Evolutionary conservation across 2,888 invertebrate species (phyloP), one percentile per base, ranked within the genome.

Genomic region (Entomobrya proxima): DNA sequence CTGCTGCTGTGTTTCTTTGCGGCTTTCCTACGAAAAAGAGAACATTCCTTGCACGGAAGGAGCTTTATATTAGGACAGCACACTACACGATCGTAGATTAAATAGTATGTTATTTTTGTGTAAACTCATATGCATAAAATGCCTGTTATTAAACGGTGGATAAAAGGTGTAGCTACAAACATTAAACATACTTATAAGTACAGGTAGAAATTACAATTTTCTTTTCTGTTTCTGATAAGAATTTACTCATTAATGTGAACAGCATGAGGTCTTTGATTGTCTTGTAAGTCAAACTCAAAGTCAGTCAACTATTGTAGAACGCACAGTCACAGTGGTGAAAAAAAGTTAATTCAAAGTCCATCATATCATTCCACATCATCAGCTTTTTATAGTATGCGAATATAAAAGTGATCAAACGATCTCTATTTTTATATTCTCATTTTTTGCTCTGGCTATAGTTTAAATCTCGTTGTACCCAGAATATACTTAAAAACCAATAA

Each of bases 231-330:
- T 84, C 87, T 86, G 90, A 90, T 90, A 89, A 90, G 90, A 90
- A 89, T 90, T 90, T 90, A 88, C 90, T 90, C 90, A 90, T 90
- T 90, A 90, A 90, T 90, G 87, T 88, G 85, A 82, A 50, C 89
- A 89, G 90, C 88, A 89, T 86, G 90, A 77, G 90, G 90, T 89
- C 89, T 79, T 88, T 89, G 89, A 89, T 90, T 90, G 90, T 90
- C 90, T 90, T 88, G 86, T 87, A 78, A 80, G 79, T 86, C 80
- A 84, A 84, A 82, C 52, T 83, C 52, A 61, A 80, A 77, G 79
- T 86, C 79, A 67, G 74, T 75, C 77, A 75, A 55, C 85, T n/a
- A n/a, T n/a, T 82, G 30, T 52, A 50, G 69, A 84, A 79, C 30
- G 30, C 37, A 64, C 44, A 75, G 67, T 67, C 75, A 78, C 40